Evolutionary conservation across 2,888 invertebrate genomes (phyloP).

Genomic region (Agrilus mali): DNA sequence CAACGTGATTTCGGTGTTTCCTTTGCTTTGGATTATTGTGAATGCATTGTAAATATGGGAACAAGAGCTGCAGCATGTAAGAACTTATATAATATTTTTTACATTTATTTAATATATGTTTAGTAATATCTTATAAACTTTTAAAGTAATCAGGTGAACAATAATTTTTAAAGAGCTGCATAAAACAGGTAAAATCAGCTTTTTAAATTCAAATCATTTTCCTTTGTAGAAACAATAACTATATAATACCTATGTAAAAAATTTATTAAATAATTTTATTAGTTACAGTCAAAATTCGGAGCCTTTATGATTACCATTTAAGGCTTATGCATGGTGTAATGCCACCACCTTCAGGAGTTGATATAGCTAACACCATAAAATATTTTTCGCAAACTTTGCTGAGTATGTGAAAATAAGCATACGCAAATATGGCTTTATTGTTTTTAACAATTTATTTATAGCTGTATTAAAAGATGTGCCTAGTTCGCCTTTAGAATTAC

Average conservation of each 20-base stretch:
- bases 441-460: conserved; percentile 27
- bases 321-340: conserved; percentile 81
- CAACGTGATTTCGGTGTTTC: conserved; percentile 40
- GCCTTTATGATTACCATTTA: conserved; percentile 91
- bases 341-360: conserved; percentile 87
- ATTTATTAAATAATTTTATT: conserved; percentile 14
- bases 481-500: conserved; percentile 82
- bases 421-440: background rate
- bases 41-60: conserved; percentile 63
- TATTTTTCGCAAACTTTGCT: conserved; percentile 95
- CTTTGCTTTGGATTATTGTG: conserved; percentile 40
- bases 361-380: conserved; percentile 94
- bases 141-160: too few relatives aligned
- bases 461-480: conserved; percentile 96
- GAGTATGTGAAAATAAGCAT: conserved; percentile 44
- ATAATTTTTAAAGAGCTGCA: too few relatives aligned
- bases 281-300: conserved; percentile 98
- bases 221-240: background rate
- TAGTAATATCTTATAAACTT: too few relatives aligned
- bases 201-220: background rate
- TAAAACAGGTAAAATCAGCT: too few relatives aligned
- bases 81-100: conserved; percentile 30
- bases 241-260: background rate
- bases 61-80: conserved; percentile 89
- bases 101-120: background rate